These are phyloP conservation scores for Pseudochromis fuscus DNA, from an alignment of 2,797 vertebrate species.

Conservation along the genomic window DNA sequence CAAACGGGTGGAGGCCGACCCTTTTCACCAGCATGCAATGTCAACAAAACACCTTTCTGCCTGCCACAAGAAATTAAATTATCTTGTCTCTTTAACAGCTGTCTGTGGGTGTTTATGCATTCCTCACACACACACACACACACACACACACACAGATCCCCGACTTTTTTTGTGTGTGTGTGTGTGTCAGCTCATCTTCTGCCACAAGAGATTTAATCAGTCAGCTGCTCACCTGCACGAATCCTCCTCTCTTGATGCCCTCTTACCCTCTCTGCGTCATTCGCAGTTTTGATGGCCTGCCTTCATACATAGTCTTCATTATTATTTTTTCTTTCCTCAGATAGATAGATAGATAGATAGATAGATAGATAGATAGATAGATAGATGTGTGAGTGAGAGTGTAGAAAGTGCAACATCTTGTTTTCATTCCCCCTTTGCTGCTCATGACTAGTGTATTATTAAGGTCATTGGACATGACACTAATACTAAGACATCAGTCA, in stretches of 20 bases:
- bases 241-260: background rate
- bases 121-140: slow-evolving; percentile 3
- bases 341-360: too few species aligned
- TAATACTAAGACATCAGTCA: slow-evolving; percentile 25
- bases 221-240: slow-evolving; percentile 30
- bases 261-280: slow-evolving; percentile 16
- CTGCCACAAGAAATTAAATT: slow-evolving; percentile 25
- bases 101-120: background rate
- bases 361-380: too few species aligned
- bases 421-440: slow-evolving; percentile 9
- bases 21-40: slow-evolving; percentile 15
- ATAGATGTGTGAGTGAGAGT: too few species aligned
- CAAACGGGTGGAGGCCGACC: slow-evolving; percentile 45
- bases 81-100: slow-evolving; percentile 21
- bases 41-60: slow-evolving; percentile 29
- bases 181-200: slow-evolving; percentile 22
- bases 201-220: slow-evolving; percentile 36
- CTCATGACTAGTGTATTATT: slow-evolving; percentile 22
- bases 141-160: too few species aligned
- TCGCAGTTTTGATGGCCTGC: slow-evolving; percentile 38
- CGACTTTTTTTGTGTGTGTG: slow-evolving; percentile 37
- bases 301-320: slow-evolving; percentile 9
- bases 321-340: slow-evolving; percentile 17
- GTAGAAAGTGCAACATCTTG: too few species aligned
- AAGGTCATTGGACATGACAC: slow-evolving; percentile 24